Percentiles rank a stretch among this genome's conserved stretches.
These are phyloP conservation scores for Invenusta paracnida DNA, from an alignment of 2,888 invertebrate genomes.

Conservation along the genomic window DNA sequence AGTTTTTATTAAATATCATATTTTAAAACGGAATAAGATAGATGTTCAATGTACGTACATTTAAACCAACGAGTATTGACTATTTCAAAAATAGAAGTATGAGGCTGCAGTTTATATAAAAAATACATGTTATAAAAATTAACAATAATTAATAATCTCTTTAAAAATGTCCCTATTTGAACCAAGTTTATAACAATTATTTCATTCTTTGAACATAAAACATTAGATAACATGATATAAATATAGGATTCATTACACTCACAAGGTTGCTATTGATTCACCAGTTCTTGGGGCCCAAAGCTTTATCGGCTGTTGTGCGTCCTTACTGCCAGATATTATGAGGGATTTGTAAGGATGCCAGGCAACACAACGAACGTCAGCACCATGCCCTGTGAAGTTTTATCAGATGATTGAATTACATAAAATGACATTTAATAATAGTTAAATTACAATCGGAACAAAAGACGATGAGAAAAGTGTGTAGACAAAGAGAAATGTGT, in stretches of 20 bases:
- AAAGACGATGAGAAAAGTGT: too few species aligned
- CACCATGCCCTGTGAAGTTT: constrained; percentile 87
- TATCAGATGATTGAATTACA: too few species aligned
- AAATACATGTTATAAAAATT: neutral
- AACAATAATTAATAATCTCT: too few species aligned
- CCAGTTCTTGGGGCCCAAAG: constrained; percentile 98
- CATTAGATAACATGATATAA: neutral
- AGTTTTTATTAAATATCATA: too few species aligned
- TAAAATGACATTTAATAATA: too few species aligned
- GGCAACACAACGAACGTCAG: constrained; percentile 96
- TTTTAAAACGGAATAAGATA: too few species aligned
- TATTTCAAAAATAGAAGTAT: neutral
- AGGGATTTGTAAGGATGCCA: constrained; percentile 98
- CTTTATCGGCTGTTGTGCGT: constrained; percentile 98
- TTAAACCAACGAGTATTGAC: neutral
- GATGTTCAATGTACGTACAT: too few species aligned
- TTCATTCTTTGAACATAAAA: neutral
- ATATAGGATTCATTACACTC: constrained; percentile 70
- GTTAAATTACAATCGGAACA: too few species aligned
- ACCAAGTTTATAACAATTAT: too few species aligned
- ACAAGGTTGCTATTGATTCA: constrained; percentile 71
- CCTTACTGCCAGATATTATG: constrained; percentile 95
- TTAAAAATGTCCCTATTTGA: too few species aligned
- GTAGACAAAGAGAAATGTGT: too few species aligned
- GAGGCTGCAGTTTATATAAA: neutral